Evolutionary conservation across 2,113 vertebrate species (phyloP), one percentile per base, ranked within the genome.

Genomic region (Sorex araneus): DNA sequence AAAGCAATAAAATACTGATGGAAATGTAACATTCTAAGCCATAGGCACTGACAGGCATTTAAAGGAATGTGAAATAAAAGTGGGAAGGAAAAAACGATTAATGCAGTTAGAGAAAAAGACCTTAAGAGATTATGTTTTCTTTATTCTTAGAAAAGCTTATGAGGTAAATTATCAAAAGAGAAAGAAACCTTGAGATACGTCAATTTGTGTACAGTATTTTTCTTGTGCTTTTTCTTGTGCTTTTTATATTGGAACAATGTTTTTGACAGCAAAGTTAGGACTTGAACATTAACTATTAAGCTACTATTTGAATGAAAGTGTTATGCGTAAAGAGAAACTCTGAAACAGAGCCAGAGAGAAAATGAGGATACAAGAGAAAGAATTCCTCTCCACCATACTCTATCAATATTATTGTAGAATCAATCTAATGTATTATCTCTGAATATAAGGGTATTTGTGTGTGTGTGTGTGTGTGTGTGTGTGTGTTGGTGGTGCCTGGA

Each of bases 121-220:
- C 9, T 66, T 82, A 82, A 73, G 57, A 83, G n/a, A 64, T 71
- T 36, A 0, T 86, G 12, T 83, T 92, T 84, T 21, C 21, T 84
- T 85, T 60, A 88, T n/a, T 86, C 43, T 84, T 90, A 81, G 30
- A 47, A 67, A 95, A 92, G 6, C 8, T 60, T 84, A 76, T 84
- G 16, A 84, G 60, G 23, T 93, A 54, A 54, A 92, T 80, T 23
- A 30, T 74, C 0, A 2, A 34, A 84, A 84, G 30, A 67, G 79
- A 84, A 87, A 67, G 5, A 8, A 28, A 77, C 47, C n/a, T 80
- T 83, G 85, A 87, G 43, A 90, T 47, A 70, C 0, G 0, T 60
- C 91, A 40, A 86, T 84, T 84, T 93, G 71, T 27, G 66, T 75
- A 66, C 3, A 32, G 15, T 60, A 9, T 32, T 88, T 92, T 89